Evolutionary conservation across 2,113 vertebrate genomes (phyloP).

Genomic region (Helogale parvula): DNA sequence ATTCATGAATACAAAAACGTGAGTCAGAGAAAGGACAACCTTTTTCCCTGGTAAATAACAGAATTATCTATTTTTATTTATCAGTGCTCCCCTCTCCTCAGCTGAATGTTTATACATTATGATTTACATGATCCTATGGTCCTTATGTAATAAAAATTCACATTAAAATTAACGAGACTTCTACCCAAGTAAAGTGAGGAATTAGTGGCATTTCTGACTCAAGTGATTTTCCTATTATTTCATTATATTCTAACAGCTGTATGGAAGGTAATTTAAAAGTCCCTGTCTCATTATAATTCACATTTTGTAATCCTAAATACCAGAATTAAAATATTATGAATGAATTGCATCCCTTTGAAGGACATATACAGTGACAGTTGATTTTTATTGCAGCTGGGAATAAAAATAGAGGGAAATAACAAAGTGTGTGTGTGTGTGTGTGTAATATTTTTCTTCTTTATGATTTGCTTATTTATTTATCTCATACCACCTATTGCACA

Average conservation of each 20-base stretch:
- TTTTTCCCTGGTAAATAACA: not conserved
- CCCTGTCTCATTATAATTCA: not conserved
- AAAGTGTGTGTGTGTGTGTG: not conserved
- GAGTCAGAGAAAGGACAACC: not conserved
- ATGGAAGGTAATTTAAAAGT: not conserved
- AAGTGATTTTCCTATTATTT: not conserved
- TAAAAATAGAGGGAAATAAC: not conserved
- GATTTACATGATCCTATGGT: not conserved
- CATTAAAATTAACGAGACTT: not conserved
- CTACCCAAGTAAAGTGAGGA: not conserved
- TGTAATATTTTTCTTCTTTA: not conserved
- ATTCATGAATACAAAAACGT: not conserved
- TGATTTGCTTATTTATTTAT: not conserved
- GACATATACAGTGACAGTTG: not conserved
- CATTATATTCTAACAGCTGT: not conserved
- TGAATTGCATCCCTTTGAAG: not conserved
- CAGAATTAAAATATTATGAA: not conserved
- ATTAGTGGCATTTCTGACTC: not conserved
- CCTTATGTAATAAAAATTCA: slow-evolving; percentile 24
- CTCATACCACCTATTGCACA: not conserved
- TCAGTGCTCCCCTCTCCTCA: not conserved
- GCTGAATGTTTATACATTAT: not conserved
- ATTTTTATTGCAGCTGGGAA: not conserved
- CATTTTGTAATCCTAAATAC: not conserved
- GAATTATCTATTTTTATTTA: not conserved